Evolutionary conservation across 2,113 vertebrate species (phyloP), one percentile per base, ranked within the genome.

Genomic region (Cercocebus atys): DNA sequence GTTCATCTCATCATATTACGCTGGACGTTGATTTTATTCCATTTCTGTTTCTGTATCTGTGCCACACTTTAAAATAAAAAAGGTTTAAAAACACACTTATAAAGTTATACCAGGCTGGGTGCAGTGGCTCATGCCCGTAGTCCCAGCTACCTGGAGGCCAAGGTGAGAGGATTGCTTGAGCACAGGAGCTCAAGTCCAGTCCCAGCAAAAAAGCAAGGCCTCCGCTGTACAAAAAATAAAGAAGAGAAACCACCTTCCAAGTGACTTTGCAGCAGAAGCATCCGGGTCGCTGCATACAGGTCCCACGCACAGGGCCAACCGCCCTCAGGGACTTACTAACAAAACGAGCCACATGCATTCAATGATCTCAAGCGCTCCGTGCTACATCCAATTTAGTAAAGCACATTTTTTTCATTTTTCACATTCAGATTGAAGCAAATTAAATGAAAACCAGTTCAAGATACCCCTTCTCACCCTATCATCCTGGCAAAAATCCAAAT

Each of bases 281-380:
- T 38, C 8, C 5, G 4, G 22, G n/a, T 5, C 0, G 3, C 66
- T 18, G 11, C 59, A 0, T 27, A 12, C 25, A 61, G 25, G 59
- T 27, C 12, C 59, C 25, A 64, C 0, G 59, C 59, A 64, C 59
- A 2, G 59, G 38, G 70, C 20, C 11, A 40, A 12, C 38, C 2
- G 23, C n/a, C 20, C 70, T 73, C 10, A 5, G 20, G 20, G 38
- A 23, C 38, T 40, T 23, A 23, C 20, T 6, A 23, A 25, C 11
- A 40, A 5, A n/a, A n/a, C 5, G 4, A 73, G 11, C 22, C 38
- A 23, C 38, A 13, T 12, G n/a, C 10, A 2, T 6, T 40, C 38
- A 25, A 25, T 23, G 38, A 23, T 23, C 70, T 73, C 38, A 73
- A 40, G 10, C 5, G n/a, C n/a, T 40, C n/a, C 8, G 8, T 61